phyloP scores from a whole-genome alignment of 2,888 invertebrate species.

The Enchytraeus crypticus region DNA sequence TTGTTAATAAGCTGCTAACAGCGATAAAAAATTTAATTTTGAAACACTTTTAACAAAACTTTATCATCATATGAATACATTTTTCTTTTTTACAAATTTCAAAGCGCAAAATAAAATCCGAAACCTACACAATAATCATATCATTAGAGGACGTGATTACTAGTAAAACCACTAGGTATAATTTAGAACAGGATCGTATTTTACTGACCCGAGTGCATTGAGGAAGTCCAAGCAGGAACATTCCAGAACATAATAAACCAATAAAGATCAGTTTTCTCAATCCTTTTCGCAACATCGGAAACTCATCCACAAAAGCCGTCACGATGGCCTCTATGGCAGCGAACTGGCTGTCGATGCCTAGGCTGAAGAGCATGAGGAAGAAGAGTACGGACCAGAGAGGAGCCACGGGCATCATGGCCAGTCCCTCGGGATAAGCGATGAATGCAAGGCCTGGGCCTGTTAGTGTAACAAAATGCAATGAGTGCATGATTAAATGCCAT shows the following conservation, averaged over 20 bases:
- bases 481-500: no score
- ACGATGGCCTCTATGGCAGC: slow-evolving; percentile 26
- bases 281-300: slow-evolving; percentile 15
- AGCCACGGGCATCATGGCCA: slow-evolving; percentile 27
- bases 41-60: no score
- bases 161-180: no score
- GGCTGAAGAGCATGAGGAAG: slow-evolving; percentile 28
- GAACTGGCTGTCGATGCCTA: slow-evolving; percentile 29
- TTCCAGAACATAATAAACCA: slow-evolving; percentile 29
- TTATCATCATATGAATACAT: no score
- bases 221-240: slow-evolving; percentile 29
- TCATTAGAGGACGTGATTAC: no score
- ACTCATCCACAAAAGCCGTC: slow-evolving; percentile 27
- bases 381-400: slow-evolving; percentile 28
- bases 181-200: no score
- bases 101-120: no score
- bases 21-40: no score
- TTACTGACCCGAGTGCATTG: slow-evolving; percentile 25
- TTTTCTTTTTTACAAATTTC: no score
- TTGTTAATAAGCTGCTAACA: no score
- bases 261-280: slow-evolving; percentile 16
- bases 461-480: no score
- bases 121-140: no score
- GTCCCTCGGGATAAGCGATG: slow-evolving; percentile 26
- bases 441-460: slow-evolving; percentile 29